These are phyloP conservation scores for Philopotamus ludificatus DNA, from an alignment of 1,140 invertebrate genomes.

Conservation along the genomic window DNA sequence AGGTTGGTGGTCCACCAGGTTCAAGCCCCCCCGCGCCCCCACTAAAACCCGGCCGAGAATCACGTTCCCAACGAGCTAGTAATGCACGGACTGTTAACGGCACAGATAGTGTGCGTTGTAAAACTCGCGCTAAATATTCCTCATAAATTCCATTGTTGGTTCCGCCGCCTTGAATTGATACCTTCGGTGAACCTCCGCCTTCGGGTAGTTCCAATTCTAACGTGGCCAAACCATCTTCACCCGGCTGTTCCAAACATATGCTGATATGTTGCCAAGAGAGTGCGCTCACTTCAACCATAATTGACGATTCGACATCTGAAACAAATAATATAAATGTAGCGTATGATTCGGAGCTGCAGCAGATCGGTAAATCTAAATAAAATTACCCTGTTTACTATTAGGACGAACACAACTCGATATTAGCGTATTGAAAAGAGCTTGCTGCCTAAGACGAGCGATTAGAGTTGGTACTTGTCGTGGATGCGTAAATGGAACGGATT, in stretches of 20 bases:
- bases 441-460: constrained; percentile 80
- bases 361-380: background rate
- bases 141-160: constrained; percentile 18
- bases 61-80: constrained; percentile 65
- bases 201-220: constrained; percentile 86
- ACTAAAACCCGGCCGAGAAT: constrained; percentile 55
- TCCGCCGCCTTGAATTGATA: constrained; percentile 51
- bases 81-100: constrained; percentile 78
- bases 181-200: constrained; percentile 68
- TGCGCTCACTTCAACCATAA: constrained; percentile 90
- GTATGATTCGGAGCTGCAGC: background rate
- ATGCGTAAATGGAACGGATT: constrained; percentile 88
- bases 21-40: constrained; percentile 53
- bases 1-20: constrained; percentile 48
- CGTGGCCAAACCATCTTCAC: constrained; percentile 89
- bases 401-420: constrained; percentile 84
- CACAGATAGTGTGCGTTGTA: constrained; percentile 88
- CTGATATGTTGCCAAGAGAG: constrained; percentile 86
- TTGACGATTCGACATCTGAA: constrained; percentile 72
- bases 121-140: constrained; percentile 75
- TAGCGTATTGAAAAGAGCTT: constrained; percentile 88
- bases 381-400: constrained; percentile 68
- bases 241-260: constrained; percentile 88
- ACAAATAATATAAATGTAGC: constrained; percentile 32
- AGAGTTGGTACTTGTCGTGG: constrained; percentile 90